Evolutionary conservation across 1,140 invertebrate species (phyloP), one percentile per base, ranked within the genome.

Genomic region (Homalodisca vitripennis): DNA sequence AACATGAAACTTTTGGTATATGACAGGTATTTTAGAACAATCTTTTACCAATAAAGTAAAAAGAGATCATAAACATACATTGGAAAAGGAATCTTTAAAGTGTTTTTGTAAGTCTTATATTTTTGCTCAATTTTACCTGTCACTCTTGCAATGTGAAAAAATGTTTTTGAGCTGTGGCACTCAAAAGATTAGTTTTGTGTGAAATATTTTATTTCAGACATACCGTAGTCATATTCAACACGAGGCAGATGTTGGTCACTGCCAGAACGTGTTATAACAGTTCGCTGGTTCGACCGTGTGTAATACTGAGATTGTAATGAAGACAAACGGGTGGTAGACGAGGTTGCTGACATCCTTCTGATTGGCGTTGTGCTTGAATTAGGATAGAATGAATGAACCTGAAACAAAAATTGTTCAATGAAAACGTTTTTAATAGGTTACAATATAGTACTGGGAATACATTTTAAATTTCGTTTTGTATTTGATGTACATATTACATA

Each of bases 171-270:
- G n/a, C n/a, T n/a, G n/a, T n/a, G n/a, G n/a, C n/a, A n/a, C n/a
- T n/a, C n/a, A n/a, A n/a, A n/a, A n/a, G n/a, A n/a, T n/a, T n/a
- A n/a, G n/a, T n/a, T n/a, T n/a, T n/a, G n/a, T n/a, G n/a, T n/a
- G n/a, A n/a, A n/a, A n/a, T n/a, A n/a, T n/a, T 41, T 41, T 6
- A 27, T 55, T 53, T 3, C 17, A 27, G 26, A 66, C 72, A 70
- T 68, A 76, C 74, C 86, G 73, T 85, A 86, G 72, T 87, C 86
- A 70, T 92, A 92, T 80, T 93, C 91, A 1, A 92, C 34, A 17
- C 90, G 83, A 10, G 91, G 91, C 68, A 93, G 81, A 79, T 93
- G 91, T 75, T 94, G 92, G n/a, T n/a, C 92, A 2, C 91, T 93
- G 26, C 92, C 92, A 55, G 91, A 92, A 66, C 92, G 83, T 1